A percentile compares a stretch with the other conserved stretches of the same genome.
These are phyloP conservation scores for Recurvirostra avosetta DNA, from an alignment of 2,113 vertebrate species.

Conservation along the genomic window DNA sequence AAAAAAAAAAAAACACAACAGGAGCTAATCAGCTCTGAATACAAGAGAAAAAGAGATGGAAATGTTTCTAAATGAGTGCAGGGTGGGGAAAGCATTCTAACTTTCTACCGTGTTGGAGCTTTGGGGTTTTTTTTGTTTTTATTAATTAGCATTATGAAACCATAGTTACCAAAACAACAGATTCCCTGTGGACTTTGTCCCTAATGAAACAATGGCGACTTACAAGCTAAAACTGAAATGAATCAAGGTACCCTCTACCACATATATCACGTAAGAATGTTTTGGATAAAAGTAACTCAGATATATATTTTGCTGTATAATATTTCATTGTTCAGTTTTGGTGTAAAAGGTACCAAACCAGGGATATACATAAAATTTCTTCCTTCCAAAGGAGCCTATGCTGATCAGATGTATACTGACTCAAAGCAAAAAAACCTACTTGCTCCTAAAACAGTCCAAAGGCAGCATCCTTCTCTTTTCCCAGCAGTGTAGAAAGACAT, in stretches of 20 bases:
- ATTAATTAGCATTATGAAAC: neutral
- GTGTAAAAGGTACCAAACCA: neutral
- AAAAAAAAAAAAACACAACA: neutral
- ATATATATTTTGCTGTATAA: neutral
- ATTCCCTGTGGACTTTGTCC: neutral
- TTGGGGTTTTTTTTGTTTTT: neutral
- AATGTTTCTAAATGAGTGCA: neutral
- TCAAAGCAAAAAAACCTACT: neutral
- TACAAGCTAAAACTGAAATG: neutral
- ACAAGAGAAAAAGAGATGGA: neutral
- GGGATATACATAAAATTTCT: neutral
- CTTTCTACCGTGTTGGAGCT: neutral
- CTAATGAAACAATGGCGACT: fast-evolving
- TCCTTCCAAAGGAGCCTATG: neutral
- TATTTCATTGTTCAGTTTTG: neutral
- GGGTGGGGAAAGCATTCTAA: neutral
- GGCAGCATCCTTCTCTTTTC: neutral
- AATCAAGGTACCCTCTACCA: neutral
- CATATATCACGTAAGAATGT: neutral
- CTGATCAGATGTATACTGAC: neutral
- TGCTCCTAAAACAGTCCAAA: neutral
- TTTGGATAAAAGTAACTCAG: neutral
- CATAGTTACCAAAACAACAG: neutral
- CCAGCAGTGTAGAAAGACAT: neutral
- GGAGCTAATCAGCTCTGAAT: neutral